These are phyloP conservation scores for Carlito syrichta DNA, from an alignment of 2,113 vertebrate genomes.

Conservation along the genomic window DNA sequence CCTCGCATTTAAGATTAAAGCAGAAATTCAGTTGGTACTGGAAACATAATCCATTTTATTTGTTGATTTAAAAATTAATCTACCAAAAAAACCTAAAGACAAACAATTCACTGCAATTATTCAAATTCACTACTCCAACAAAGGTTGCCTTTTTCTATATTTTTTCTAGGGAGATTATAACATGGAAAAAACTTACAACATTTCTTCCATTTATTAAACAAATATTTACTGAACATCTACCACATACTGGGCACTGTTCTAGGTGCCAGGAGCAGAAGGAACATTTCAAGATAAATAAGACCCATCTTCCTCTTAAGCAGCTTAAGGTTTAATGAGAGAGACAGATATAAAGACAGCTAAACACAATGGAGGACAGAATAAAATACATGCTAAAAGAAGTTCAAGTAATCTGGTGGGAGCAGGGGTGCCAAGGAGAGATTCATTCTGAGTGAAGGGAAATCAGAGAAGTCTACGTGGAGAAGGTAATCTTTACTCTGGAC, in stretches of 20 bases:
- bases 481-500: not conserved
- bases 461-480: not conserved
- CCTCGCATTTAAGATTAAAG: not conserved
- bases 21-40: not conserved
- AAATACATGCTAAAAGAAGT: not conserved
- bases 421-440: not conserved
- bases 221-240: not conserved
- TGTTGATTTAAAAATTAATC: slow-evolving; percentile 19
- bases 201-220: not conserved
- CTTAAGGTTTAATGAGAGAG: not conserved
- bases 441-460: not conserved
- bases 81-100: slow-evolving; percentile 1
- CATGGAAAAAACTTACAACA: not conserved
- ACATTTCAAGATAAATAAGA: not conserved
- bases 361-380: not conserved
- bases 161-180: not conserved
- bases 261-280: not conserved
- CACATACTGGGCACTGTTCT: not conserved
- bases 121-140: not conserved
- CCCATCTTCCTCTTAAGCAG: not conserved
- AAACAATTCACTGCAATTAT: not conserved
- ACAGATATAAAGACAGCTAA: not conserved
- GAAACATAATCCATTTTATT: not conserved
- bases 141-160: not conserved
- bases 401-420: too few species aligned